Base-by-base conservation (phyloP, 2,797 vertebrate species). In the Mastacembelus armatus region DNA sequence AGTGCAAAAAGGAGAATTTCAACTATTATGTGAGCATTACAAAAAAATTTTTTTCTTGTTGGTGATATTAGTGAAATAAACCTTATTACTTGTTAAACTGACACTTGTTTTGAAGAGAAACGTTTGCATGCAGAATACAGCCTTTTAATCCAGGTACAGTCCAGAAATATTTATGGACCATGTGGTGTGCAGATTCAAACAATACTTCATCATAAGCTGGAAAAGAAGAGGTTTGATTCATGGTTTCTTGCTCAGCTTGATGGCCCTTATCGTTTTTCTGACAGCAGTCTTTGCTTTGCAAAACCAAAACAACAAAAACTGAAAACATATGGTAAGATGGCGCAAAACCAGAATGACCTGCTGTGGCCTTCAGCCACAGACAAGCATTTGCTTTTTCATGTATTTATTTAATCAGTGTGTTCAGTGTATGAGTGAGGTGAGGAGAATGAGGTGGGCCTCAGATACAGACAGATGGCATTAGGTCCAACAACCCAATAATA, bases 131-230 rank as follows among this genome's bases (percentile, higher is more conserved):
- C 55, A 68, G 30, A 63, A 62, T 16, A 18, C 24, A 50, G 75
- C 51, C 22, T 77, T 33, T 61, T 61, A 24, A 65, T 81, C 58
- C 85, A 88, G 83, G 84, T 84, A 84, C 65, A 80, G 82, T 77
- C 63, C 39, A 47, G 27, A 10, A 56, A 68, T 66, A 91, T 92
- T 89, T 92, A 91, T 88, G 7, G 75, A 60, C 73, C 92, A 93
- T 92, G 88, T 93, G 92, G 77, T 59, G 75, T 26, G 52, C 93
- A 93, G 83, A 91, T 84, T 88, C 75, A 59, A 66, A 76, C 70
- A 56, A 47, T 71, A 69, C 57, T 71, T 80, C 57, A 69, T 84
- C 81, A 45, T 64, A 29, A 2, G 24, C 52, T 82, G 84, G 57
- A 81, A 58, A 81, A 86, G 69, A 86, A 70, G 70, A 85, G 66